Evolutionary conservation across 2,888 invertebrate genomes (phyloP), one percentile per base, ranked within the genome.

Genomic region (Patella depressa): DNA sequence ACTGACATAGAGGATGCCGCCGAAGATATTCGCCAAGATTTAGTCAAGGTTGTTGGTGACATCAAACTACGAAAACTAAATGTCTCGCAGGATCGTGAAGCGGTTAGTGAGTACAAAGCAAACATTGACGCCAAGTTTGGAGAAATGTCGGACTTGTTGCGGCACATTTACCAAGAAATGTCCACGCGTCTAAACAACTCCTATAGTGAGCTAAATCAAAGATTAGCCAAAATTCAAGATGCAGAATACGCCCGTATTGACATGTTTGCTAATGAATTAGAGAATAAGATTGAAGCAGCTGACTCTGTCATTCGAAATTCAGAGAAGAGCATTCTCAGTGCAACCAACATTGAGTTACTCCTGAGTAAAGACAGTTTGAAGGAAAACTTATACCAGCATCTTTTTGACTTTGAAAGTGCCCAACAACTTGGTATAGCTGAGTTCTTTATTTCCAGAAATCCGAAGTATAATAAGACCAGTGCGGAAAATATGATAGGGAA

Each of bases 401-500:
- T 65, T 11, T 65, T 65, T 19, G 65, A 65, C 24, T 65, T 65
- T 65, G 65, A 65, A 65, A 65, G 24, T 65, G 65, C 19, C 34
- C 55, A 77, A 17, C 24, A 75, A 24, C 53, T 74, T 29, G 71
- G 53, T 15, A 71, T 65, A n/a, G 72, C 77, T 14, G 75, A 79
- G 19, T 79, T 79, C 71, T 71, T 79, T 24, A 19, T 79, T 29
- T 70, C 73, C 11, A 72, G 71, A 65, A 77, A 79, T 57, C 71
- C 73, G 1, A 53, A 71, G n/a, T 53, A 75, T 15, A 57, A 69
- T 24, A 57, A 59, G 19, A 73, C 55, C 19, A 79, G 74, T 3
- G 72, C 77, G 17, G 73, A 72, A 1, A 70, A 77, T 57, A 72
- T 79, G 65, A 53, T 79, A 19, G 79, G 79, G 17, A 45, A 69